These are phyloP conservation scores for Xanthorhoe designata DNA, from an alignment of 2,888 invertebrate genomes.

Conservation along the genomic window DNA sequence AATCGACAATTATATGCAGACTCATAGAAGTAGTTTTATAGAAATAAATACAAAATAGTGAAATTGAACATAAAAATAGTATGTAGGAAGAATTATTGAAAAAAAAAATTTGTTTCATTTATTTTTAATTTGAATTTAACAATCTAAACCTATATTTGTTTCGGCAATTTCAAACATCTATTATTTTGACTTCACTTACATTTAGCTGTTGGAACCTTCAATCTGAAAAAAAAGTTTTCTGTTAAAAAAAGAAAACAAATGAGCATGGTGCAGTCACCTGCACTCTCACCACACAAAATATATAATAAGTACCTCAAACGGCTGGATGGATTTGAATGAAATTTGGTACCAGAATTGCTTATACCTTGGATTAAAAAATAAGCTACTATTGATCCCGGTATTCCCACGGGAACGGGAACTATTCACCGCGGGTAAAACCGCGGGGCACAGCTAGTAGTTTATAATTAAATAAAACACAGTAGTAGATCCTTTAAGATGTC, in stretches of 20 bases:
- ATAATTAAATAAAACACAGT: too few species aligned
- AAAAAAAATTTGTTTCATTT: neutral
- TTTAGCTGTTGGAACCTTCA: slow-evolving; percentile 23
- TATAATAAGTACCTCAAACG: too few species aligned
- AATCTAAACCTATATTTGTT: neutral
- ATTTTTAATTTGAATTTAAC: neutral
- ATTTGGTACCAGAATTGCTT: too few species aligned
- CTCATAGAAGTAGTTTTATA: neutral
- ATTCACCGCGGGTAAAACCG: too few species aligned
- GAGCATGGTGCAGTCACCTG: too few species aligned
- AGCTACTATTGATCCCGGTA: too few species aligned
- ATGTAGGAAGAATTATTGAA: neutral
- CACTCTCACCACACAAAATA: too few species aligned
- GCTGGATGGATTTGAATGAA: too few species aligned
- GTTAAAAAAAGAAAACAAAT: neutral
- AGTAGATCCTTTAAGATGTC: too few species aligned
- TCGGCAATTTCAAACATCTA: neutral
- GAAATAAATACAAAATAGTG: neutral
- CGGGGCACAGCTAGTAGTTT: too few species aligned
- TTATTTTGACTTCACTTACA: slow-evolving; percentile 17
- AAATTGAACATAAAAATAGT: neutral
- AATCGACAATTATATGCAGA: neutral
- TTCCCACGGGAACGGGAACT: too few species aligned
- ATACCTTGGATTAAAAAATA: too few species aligned
- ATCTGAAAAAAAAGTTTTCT: slow-evolving; percentile 17